A percentile compares a stretch with the other conserved stretches of the same genome.
These are phyloP conservation scores for Drosophila lini DNA, from an alignment of 1,140 invertebrate genomes.

Conservation along the genomic window DNA sequence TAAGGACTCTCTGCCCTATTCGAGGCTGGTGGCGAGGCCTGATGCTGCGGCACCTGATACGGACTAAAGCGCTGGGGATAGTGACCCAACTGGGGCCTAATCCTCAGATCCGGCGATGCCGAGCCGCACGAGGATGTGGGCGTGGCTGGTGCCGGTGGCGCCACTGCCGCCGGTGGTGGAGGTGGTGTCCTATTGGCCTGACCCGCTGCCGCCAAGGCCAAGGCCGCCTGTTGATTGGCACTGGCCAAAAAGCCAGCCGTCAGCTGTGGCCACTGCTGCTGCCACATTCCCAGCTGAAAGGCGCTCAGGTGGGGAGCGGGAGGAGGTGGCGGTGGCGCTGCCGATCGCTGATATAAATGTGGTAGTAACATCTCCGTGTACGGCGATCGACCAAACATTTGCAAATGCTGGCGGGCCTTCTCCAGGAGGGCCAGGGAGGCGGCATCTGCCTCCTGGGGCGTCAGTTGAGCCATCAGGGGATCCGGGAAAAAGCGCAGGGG, in stretches of 20 bases:
- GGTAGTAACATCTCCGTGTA: constrained; percentile 84
- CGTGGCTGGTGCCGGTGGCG: constrained; percentile 66
- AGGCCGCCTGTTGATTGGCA: constrained; percentile 79
- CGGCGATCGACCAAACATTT: constrained; percentile 86
- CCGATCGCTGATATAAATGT: constrained; percentile 80
- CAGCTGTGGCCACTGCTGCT: constrained; percentile 84
- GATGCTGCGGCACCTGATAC: constrained; percentile 80
- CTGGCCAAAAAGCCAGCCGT: constrained; percentile 82
- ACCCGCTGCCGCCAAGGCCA: constrained; percentile 72
- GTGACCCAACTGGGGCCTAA: constrained; percentile 62
- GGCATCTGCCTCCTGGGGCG: constrained; percentile 86
- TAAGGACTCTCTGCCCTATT: constrained; percentile 66
- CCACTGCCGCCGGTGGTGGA: constrained; percentile 28
- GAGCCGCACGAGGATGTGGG: constrained; percentile 75
- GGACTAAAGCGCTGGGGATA: constrained; percentile 84
- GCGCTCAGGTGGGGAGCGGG: constrained; percentile 65
- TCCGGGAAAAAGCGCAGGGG: constrained; percentile 87
- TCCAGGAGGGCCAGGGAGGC: constrained; percentile 86
- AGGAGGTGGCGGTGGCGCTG: constrained; percentile 71
- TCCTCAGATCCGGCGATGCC: constrained; percentile 78
- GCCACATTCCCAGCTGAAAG: constrained; percentile 84
- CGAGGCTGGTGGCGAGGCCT: constrained; percentile 66
- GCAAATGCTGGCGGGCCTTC: constrained; percentile 87
- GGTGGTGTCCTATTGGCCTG: constrained; percentile 68
- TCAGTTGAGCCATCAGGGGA: constrained; percentile 84